phyloP scores from a whole-genome alignment of 2,888 invertebrate species.

The Drosophila picticornis region DNA sequence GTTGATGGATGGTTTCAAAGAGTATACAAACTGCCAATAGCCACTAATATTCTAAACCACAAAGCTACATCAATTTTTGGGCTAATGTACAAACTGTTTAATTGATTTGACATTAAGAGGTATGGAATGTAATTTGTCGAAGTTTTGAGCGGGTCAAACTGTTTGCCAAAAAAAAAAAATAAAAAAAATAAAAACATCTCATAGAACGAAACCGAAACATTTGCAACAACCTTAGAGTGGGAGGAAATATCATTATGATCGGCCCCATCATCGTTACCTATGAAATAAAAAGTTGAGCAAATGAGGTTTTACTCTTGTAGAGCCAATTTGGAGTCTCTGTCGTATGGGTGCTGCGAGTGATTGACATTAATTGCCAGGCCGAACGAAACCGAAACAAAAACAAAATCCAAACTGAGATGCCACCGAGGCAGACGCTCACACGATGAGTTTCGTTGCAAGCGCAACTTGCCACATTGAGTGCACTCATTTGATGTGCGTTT shows the following conservation, averaged over 20 bases:
- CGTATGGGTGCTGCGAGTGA: slow-evolving; percentile 54
- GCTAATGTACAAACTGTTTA: slow-evolving; percentile 38
- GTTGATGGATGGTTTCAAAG: not conserved
- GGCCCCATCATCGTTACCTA: slow-evolving; percentile 16
- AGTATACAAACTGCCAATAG: not conserved
- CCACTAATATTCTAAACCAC: not conserved
- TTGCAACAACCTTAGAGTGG: not conserved
- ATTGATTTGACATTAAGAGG: slow-evolving; percentile 74
- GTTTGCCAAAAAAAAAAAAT: not conserved
- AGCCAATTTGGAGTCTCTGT: slow-evolving; percentile 32
- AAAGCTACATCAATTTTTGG: slow-evolving; percentile 37
- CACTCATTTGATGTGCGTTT: slow-evolving; percentile 56
- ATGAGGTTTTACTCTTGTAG: slow-evolving; percentile 19
- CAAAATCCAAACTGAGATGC: slow-evolving; percentile 6
- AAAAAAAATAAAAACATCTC: not conserved
- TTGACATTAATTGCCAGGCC: slow-evolving; percentile 76
- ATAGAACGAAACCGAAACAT: not conserved
- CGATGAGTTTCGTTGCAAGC: slow-evolving; percentile 20
- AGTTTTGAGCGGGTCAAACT: slow-evolving; percentile 17
- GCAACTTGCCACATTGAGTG: slow-evolving; percentile 30
- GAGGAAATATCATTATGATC: slow-evolving; percentile 30
- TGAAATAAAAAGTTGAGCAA: slow-evolving; percentile 9
- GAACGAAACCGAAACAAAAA: slow-evolving; percentile 27
- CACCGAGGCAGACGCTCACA: slow-evolving; percentile 25
- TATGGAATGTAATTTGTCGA: slow-evolving; percentile 47